Percentiles rank a stretch among this genome's conserved stretches.
phyloP scores from a whole-genome alignment of 2,113 vertebrate genomes.

The Cyrtonyx montezumae region DNA sequence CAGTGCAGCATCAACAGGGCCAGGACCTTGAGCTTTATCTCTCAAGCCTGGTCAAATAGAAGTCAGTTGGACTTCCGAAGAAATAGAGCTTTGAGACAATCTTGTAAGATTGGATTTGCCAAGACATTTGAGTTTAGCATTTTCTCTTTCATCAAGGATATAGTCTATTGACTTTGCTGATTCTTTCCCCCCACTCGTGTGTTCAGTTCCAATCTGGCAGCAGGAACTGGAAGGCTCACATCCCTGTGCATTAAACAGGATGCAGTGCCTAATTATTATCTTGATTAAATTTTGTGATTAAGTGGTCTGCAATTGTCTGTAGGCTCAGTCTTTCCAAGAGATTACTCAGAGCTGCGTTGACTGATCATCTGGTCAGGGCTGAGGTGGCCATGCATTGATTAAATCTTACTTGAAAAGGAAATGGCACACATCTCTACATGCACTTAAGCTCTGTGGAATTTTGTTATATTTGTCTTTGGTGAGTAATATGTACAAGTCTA shows the following conservation, averaged over 20 bases:
- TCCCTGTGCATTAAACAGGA: slow-evolving; percentile 58
- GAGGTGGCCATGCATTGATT: slow-evolving; percentile 34
- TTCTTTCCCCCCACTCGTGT: background rate
- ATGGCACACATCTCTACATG: background rate
- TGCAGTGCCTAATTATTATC: slow-evolving; percentile 63
- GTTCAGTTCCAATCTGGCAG: slow-evolving; percentile 28
- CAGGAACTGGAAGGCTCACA: slow-evolving; percentile 22
- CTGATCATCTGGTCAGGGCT: slow-evolving; percentile 58
- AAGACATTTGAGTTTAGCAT: background rate
- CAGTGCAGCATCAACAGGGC: background rate
- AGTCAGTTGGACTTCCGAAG: background rate
- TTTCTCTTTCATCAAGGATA: background rate
- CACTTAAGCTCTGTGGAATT: background rate
- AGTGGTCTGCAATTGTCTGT: slow-evolving; percentile 47
- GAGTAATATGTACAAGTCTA: background rate
- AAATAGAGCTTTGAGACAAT: background rate
- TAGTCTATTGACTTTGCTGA: background rate
- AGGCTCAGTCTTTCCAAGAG: slow-evolving; percentile 39
- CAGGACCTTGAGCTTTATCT: background rate
- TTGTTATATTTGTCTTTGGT: background rate
- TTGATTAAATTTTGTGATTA: slow-evolving; percentile 74
- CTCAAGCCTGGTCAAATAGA: background rate
- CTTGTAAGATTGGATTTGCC: background rate
- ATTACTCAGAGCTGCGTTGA: slow-evolving; percentile 1
- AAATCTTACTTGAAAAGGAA: slow-evolving; percentile 31